phyloP scores from a whole-genome alignment of 1,140 invertebrate genomes.

The Scaptomyza hsui region DNA sequence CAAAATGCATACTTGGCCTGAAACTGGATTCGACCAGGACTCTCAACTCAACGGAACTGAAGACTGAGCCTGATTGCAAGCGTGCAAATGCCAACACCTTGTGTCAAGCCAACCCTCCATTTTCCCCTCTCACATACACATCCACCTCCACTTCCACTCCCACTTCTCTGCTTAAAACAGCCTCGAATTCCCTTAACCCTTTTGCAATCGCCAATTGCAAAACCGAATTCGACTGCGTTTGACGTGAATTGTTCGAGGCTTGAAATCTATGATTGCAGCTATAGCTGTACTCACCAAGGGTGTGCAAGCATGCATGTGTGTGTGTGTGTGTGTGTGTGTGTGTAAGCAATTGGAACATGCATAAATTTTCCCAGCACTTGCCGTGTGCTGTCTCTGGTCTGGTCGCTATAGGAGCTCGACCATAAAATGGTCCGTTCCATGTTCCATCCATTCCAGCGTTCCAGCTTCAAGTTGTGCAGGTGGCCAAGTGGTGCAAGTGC shows the following conservation, averaged over 20 bases:
- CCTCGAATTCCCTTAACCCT: slow-evolving; percentile 8
- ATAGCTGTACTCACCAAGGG: slow-evolving; percentile 50
- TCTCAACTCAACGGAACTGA: background rate
- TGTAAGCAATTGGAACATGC: slow-evolving; percentile 25
- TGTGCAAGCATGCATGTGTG: slow-evolving; percentile 4
- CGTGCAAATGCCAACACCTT: slow-evolving; percentile 77
- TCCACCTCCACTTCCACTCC: background rate
- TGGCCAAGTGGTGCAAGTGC: slow-evolving; percentile 7
- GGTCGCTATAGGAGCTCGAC: background rate
- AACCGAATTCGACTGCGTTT: slow-evolving; percentile 65
- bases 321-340: background rate
- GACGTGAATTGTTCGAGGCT: slow-evolving; percentile 76
- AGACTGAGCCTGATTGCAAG: slow-evolving; percentile 53
- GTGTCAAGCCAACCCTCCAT: slow-evolving; percentile 1
- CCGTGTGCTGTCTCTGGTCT: background rate
- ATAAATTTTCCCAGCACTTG: slow-evolving; percentile 20
- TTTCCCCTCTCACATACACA: background rate
- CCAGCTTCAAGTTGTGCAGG: background rate
- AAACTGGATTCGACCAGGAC: background rate
- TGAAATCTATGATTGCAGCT: slow-evolving; percentile 80
- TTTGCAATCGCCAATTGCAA: slow-evolving; percentile 37
- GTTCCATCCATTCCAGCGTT: slow-evolving; percentile 11
- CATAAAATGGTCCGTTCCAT: slow-evolving; percentile 9
- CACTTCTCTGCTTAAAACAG: background rate
- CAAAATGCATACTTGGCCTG: slow-evolving; percentile 5